Evolutionary conservation across 2,797 vertebrate species (phyloP).

Genomic region (Rhinogobio ventralis): DNA sequence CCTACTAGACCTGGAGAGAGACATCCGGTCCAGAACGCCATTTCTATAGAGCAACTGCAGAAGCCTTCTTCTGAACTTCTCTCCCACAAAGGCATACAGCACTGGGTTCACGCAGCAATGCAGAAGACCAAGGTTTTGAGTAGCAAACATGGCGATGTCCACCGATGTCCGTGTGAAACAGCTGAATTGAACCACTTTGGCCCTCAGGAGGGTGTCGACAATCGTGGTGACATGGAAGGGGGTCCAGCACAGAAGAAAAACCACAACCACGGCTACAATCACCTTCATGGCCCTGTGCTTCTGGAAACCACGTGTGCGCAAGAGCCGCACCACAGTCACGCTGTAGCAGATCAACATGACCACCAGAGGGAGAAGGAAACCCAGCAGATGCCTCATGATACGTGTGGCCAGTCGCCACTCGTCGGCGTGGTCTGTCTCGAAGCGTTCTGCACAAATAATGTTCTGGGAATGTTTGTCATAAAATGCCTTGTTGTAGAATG

Average conservation of each 20-base stretch:
- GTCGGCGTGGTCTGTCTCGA: conserved; percentile 52
- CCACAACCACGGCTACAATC: conserved; percentile 76
- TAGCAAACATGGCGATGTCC: conserved; percentile 59
- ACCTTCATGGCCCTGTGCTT: conserved; percentile 82
- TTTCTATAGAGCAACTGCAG: conserved; percentile 61
- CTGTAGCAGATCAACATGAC: conserved; percentile 79
- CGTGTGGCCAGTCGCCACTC: conserved; percentile 67
- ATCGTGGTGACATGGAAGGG: conserved; percentile 74
- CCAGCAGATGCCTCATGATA: conserved; percentile 70
- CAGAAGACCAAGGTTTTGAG: conserved; percentile 70
- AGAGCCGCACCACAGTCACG: conserved; percentile 70
- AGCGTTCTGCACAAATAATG: conserved; percentile 60
- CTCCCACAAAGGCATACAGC: conserved; percentile 80
- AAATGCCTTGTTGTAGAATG: conserved; percentile 61
- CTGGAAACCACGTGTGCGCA: conserved; percentile 74
- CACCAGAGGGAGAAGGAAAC: conserved; percentile 75
- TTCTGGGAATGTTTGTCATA: rapidly evolving
- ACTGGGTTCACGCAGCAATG: conserved; percentile 82
- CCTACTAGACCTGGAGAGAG: conserved; percentile 70
- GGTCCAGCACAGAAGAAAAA: conserved; percentile 79
- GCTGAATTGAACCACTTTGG: conserved; percentile 32
- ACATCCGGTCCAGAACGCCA: conserved; percentile 58
- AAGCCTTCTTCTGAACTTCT: conserved; percentile 78
- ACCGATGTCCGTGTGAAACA: conserved; percentile 60
- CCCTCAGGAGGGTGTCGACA: conserved; percentile 69